Percentiles rank a stretch among this genome's conserved stretches.
These are phyloP conservation scores for Salvator merianae DNA, from an alignment of 2,113 vertebrate genomes.

Conservation along the genomic window DNA sequence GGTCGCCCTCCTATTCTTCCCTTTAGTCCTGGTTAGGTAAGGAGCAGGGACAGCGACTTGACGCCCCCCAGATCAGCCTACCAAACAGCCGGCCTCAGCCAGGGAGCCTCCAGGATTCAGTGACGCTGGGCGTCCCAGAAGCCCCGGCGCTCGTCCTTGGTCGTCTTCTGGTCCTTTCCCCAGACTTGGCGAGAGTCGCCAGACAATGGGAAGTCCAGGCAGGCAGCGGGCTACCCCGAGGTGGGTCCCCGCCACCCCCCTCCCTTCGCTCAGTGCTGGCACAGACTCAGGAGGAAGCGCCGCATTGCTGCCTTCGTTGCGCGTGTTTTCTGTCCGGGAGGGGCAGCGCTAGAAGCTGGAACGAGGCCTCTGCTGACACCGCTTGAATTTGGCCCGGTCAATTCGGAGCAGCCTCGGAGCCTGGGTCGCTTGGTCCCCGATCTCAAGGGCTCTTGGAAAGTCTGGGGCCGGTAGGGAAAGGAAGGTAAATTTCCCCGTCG, in stretches of 20 bases:
- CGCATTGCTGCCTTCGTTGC: background rate
- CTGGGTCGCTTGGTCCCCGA: background rate
- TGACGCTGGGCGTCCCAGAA: background rate
- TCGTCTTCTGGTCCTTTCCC: background rate
- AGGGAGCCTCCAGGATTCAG: background rate
- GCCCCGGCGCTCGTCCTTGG: too few species aligned
- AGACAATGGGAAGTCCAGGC: too few species aligned
- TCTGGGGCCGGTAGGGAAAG: background rate
- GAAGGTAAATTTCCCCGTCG: too few species aligned
- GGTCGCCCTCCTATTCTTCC: background rate
- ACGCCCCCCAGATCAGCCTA: too few species aligned
- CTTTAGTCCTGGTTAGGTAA: background rate
- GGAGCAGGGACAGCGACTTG: background rate
- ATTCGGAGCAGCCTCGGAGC: background rate
- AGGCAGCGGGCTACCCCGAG: background rate
- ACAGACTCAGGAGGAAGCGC: background rate
- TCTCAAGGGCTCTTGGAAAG: background rate
- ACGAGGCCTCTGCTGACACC: too few species aligned
- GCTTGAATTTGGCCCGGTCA: too few species aligned
- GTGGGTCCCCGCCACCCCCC: background rate
- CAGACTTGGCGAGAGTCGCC: background rate
- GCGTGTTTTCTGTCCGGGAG: too few species aligned
- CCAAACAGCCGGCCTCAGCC: too few species aligned
- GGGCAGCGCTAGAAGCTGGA: too few species aligned
- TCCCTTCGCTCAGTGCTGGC: too few species aligned